These are phyloP conservation scores for Drosophila niveifrons DNA, from an alignment of 2,888 invertebrate genomes.

Conservation along the genomic window DNA sequence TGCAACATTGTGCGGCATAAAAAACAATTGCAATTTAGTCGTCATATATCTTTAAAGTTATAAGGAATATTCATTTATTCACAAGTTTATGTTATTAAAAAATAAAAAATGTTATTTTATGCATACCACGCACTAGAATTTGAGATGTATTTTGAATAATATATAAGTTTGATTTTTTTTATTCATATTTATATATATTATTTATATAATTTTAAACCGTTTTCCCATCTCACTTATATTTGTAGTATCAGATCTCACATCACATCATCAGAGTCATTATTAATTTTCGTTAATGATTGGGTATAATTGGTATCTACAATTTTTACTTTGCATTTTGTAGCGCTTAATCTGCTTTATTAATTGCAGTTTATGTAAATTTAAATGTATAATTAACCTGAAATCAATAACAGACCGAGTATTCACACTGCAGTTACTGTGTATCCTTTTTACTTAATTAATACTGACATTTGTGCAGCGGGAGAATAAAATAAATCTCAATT, in stretches of 20 bases:
- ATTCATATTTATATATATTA: too few species aligned
- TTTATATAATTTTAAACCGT: too few species aligned
- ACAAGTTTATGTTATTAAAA: too few species aligned
- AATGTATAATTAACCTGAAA: slow-evolving; percentile 71
- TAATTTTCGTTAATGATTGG: slow-evolving; percentile 43
- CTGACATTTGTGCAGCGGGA: slow-evolving; percentile 37
- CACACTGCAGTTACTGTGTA: slow-evolving; percentile 22
- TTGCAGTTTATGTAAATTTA: slow-evolving; percentile 71
- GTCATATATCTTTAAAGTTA: neutral
- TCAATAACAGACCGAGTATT: slow-evolving; percentile 60
- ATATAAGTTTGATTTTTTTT: too few species aligned
- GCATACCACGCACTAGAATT: too few species aligned
- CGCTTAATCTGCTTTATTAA: slow-evolving; percentile 66
- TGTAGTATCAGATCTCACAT: neutral
- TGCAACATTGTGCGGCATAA: neutral
- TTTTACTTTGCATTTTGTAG: slow-evolving; percentile 13
- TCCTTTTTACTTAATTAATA: slow-evolving; percentile 64
- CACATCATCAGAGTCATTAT: slow-evolving; percentile 19
- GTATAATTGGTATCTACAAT: slow-evolving; percentile 18
- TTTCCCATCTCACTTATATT: too few species aligned
- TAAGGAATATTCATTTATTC: too few species aligned
- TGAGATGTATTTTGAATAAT: too few species aligned
- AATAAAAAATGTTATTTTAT: too few species aligned
- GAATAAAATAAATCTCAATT: slow-evolving; percentile 37
- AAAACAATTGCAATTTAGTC: neutral